Evolutionary conservation across 1,140 invertebrate species (phyloP).

Genomic region (Rhynchophorus ferrugineus): DNA sequence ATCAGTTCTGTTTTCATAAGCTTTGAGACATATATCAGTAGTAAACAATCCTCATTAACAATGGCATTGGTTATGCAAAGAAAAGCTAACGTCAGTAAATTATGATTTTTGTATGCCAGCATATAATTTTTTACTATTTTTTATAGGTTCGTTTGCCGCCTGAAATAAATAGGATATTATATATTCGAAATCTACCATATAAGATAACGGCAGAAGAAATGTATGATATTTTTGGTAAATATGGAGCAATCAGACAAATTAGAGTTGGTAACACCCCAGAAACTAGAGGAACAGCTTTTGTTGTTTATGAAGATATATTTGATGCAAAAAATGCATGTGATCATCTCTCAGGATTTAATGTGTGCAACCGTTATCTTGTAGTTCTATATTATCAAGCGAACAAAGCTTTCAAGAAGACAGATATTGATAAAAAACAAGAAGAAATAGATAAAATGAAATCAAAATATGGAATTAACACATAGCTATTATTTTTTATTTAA

Average conservation of each 20-base stretch:
- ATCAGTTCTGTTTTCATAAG: no score
- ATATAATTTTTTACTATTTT: conserved; percentile 25
- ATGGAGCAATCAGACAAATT: conserved; percentile 97
- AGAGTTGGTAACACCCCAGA: conserved; percentile 97
- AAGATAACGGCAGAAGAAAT: conserved; percentile 99
- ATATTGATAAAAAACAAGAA: conserved; percentile 94
- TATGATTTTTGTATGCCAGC: no score
- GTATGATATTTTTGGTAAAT: conserved; percentile 99
- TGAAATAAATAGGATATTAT: conserved; percentile 96
- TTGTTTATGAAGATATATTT: conserved; percentile 99
- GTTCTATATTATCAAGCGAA: conserved; percentile 94
- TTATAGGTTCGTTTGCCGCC: conserved; percentile 90
- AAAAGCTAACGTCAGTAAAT: conserved; percentile 52
- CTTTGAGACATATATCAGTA: no score
- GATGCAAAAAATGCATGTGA: conserved; percentile 99
- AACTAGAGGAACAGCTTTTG: conserved; percentile 96
- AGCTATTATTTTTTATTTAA: conserved; percentile 2
- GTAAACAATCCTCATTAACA: no score
- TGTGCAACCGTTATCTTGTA: conserved; percentile 96
- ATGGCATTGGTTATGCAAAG: conserved; percentile 57
- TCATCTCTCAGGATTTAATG: conserved; percentile 97
- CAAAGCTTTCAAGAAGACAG: conserved; percentile 93
- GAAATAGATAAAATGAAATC: conserved; percentile 95
- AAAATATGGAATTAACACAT: conserved; percentile 70
- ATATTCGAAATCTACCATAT: conserved; percentile 96